Conservation (phyloP, 2,888 invertebrate species). For the Mythimna lalbum region DNA sequence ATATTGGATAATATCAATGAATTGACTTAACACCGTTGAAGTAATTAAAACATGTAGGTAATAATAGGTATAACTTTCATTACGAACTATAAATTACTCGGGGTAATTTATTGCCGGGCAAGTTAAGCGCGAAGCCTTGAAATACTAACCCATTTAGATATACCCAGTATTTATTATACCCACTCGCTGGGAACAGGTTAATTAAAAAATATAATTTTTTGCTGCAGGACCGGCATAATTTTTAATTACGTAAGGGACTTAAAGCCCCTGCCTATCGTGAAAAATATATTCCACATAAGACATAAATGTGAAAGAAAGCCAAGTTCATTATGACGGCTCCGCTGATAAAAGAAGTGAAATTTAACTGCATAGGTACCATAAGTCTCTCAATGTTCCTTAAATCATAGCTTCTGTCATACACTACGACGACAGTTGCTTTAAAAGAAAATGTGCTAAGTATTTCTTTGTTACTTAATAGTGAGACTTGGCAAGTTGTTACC, state of each 20-base stretch:
- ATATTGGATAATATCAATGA: conserved; percentile 11
- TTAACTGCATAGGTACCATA: too few relatives aligned
- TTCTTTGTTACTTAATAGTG: too few relatives aligned
- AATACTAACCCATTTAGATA: conserved; percentile 51
- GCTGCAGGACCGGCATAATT: conserved; percentile 21
- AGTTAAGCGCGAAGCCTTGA: conserved; percentile 58
- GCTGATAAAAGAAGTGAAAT: too few relatives aligned
- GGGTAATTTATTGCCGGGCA: conserved; percentile 46
- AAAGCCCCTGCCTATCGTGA: conserved; percentile 8
- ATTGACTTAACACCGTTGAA: conserved; percentile 6
- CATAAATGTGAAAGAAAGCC: too few relatives aligned
- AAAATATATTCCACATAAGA: conserved; percentile 25
- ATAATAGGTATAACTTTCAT: conserved; percentile 49
- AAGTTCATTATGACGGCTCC: too few relatives aligned
- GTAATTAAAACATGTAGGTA: conserved; percentile 23
- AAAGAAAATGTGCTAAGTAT: too few relatives aligned
- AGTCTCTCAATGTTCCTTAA: too few relatives aligned
- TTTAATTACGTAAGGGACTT: conserved; percentile 40
- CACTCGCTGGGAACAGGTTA: conserved; percentile 40
- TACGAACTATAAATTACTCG: conserved; percentile 51
- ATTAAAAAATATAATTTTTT: conserved; percentile 50
- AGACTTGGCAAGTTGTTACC: too few relatives aligned
- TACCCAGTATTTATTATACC: conserved; percentile 43
- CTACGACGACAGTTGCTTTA: too few relatives aligned
- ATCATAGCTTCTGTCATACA: too few relatives aligned